phyloP scores from a whole-genome alignment of 1,140 invertebrate genomes.

The Drosophila nannoptera region DNA sequence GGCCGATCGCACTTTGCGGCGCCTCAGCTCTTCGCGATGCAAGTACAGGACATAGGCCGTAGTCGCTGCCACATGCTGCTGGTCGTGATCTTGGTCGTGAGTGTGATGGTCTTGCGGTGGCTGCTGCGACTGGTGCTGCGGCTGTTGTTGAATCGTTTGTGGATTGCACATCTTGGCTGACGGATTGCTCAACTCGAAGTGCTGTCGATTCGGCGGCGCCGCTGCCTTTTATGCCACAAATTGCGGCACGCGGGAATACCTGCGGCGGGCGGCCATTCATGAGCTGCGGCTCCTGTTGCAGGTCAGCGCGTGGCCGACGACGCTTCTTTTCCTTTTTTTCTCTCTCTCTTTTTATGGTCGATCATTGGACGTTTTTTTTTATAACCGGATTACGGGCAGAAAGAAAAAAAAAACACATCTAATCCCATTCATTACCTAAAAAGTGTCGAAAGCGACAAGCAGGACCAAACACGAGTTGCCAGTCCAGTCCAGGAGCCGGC shows the following conservation, averaged over 20 bases:
- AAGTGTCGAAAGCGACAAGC: constrained; percentile 46
- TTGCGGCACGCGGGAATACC: constrained; percentile 23
- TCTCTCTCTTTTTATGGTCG: constrained; percentile 28
- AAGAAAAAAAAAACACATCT: constrained; percentile 42
- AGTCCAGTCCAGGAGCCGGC: background rate
- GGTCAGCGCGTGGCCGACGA: background rate
- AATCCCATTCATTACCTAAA: constrained; percentile 76
- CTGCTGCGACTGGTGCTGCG: constrained; percentile 1
- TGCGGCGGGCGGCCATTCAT: constrained; percentile 59
- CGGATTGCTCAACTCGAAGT: constrained; percentile 39
- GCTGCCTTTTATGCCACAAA: constrained; percentile 46
- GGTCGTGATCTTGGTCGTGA: no score
- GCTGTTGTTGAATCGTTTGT: constrained; percentile 8
- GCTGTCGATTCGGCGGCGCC: constrained; percentile 24
- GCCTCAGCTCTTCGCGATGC: constrained; percentile 61
- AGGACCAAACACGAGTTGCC: background rate
- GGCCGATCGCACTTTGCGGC: constrained; percentile 31
- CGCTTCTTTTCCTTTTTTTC: no score
- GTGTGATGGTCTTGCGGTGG: background rate
- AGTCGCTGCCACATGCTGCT: background rate
- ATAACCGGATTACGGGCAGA: constrained; percentile 51
- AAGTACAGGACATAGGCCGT: constrained; percentile 56
- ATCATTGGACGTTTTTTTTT: constrained; percentile 25
- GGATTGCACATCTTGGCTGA: constrained; percentile 53
- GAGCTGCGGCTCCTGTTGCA: constrained; percentile 14